Base-by-base conservation (phyloP, 2,888 invertebrate species). In the Drosophila gaucha region DNA sequence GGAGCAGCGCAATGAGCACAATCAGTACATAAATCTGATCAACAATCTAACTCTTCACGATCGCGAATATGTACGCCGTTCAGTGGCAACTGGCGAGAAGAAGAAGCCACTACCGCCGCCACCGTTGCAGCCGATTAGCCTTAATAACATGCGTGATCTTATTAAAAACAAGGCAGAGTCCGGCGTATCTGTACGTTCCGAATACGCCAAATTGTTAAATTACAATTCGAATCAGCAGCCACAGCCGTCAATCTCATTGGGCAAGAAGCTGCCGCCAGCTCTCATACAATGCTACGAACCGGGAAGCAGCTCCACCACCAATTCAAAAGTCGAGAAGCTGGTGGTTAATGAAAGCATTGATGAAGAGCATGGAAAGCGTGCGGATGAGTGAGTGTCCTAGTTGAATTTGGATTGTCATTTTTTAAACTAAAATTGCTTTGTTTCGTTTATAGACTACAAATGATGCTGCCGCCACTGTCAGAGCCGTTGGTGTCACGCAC, bases 1-100 rank as follows among this genome's bases (percentile, higher is more conserved):
- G 38, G 68, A 68, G 16, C 62, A 60, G 5, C 71, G 68, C 36
- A 35, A 30, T 36, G 84, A 87, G 26, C 89, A 76, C 28, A 74
- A 57, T 18, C 70, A 79, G 5, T 84, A 84, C 8, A 20, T 69
- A 0, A 44, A 55, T 22, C 76, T 90, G 24, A 63, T 89, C 51
- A 77, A 59, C 57, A 89, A 67, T 36, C 67, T 54, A 65, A 77
- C 30, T 69, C 80, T 55, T 12, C 36, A 65, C 22, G 68, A 78
- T 6, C 49, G 31, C 28, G 77, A 49, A 2, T 35, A 14, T 30
- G 35, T 22, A 6, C 50, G 33, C 6, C 70, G 30, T 10, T 16
- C 18, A 1, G 8, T 2, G 1, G 1, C 10, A 10, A 0, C 28
- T 33, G 33, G 63, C 33, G 64, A 24, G 6, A 10, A 1, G 24